Conservation (phyloP, 2,888 invertebrate genomes). For the Malthinus flaveolus region DNA sequence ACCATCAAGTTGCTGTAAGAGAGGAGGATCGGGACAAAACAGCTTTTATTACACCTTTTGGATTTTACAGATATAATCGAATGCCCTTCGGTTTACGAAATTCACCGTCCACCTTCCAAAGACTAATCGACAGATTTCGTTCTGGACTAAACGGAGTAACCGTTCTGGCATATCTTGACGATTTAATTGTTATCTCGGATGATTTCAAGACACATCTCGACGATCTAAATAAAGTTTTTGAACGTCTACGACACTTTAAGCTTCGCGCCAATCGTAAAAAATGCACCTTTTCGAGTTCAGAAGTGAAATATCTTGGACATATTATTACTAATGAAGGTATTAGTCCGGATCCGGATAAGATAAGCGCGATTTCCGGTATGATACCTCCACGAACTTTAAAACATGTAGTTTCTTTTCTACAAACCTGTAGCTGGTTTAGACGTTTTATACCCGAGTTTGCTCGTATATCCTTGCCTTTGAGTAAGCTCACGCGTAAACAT, state of each 20-base stretch:
- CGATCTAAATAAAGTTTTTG: constrained; percentile 26
- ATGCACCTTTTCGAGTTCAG: constrained; percentile 23
- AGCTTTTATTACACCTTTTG: constrained; percentile 24
- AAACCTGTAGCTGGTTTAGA: not conserved
- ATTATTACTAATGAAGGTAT: constrained; percentile 2
- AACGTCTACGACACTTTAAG: constrained; percentile 20
- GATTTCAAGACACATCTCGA: constrained; percentile 30
- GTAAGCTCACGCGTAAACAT: not conserved
- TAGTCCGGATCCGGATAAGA: not conserved
- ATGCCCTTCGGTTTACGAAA: constrained; percentile 34
- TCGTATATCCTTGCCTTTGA: not conserved
- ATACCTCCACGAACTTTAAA: too few species aligned
- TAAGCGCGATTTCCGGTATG: constrained; percentile 1
- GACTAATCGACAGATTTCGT: constrained; percentile 31
- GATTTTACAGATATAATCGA: constrained; percentile 16
- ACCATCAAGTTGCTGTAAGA: constrained; percentile 23
- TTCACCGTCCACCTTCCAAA: constrained; percentile 33
- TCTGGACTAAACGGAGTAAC: constrained; percentile 19
- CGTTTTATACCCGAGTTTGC: constrained; percentile 4
- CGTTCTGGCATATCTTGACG: constrained; percentile 31
- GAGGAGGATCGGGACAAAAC: constrained; percentile 21
- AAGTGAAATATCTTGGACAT: constrained; percentile 28
- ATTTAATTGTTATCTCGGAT: constrained; percentile 28
- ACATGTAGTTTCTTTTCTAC: not conserved
- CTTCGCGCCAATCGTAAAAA: constrained; percentile 27